Conservation (phyloP, 2,888 invertebrate genomes). For the Eristalinus sepulchralis region DNA sequence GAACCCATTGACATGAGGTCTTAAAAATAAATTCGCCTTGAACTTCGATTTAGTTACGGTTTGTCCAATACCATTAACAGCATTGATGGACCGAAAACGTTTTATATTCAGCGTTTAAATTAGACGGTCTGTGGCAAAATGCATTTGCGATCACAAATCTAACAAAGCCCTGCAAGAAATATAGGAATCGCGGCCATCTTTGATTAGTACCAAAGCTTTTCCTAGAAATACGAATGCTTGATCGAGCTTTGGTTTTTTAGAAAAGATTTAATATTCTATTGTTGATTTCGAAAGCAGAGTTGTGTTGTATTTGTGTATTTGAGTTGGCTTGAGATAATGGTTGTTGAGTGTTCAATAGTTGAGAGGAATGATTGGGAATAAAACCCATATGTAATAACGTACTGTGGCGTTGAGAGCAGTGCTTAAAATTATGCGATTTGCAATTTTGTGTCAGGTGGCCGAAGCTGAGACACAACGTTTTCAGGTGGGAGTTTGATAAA, state of each 20-base stretch:
- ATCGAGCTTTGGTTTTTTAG: background rate
- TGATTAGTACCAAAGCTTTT: background rate
- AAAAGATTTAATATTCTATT: background rate
- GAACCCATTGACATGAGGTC: too few species aligned
- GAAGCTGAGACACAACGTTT: background rate
- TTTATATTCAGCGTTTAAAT: slow-evolving; percentile 1
- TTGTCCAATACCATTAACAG: slow-evolving; percentile 10
- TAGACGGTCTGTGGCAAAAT: too few species aligned
- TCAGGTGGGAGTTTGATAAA: background rate
- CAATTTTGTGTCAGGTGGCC: background rate
- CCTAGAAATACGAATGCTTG: background rate
- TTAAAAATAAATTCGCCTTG: background rate
- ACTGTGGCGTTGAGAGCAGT: background rate
- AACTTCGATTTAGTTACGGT: background rate
- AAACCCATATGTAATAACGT: background rate
- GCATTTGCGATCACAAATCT: too few species aligned
- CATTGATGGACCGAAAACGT: background rate
- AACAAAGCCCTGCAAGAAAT: slow-evolving; percentile 3
- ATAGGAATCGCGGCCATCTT: background rate
- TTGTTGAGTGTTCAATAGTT: background rate
- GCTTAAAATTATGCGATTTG: background rate
- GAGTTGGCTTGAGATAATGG: background rate
- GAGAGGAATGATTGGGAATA: background rate
- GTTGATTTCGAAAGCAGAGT: background rate
- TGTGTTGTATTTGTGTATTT: background rate